Conservation (phyloP, 2,113 vertebrate species). For the Menidia beryllina region DNA sequence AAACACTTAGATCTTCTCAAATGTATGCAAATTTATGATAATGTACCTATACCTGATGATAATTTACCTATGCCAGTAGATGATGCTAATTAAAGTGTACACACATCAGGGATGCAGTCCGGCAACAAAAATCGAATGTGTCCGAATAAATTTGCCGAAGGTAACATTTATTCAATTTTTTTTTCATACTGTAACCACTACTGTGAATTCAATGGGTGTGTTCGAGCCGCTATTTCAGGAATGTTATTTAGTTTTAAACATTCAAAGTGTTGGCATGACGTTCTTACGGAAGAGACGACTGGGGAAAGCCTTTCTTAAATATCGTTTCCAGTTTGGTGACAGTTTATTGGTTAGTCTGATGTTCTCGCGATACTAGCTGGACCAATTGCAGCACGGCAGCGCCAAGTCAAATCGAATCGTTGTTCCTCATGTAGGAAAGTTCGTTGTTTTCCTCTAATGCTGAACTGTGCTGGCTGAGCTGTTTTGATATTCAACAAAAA, state of each 20-base stretch:
- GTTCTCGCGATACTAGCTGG: constrained; percentile 38
- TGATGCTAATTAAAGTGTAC: no score
- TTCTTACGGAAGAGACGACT: neutral
- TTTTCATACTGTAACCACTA: no score
- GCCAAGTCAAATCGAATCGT: constrained; percentile 58
- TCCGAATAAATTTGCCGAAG: no score
- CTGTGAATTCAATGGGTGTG: constrained; percentile 22
- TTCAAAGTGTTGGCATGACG: constrained; percentile 50
- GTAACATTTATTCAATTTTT: no score
- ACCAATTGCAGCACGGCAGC: constrained; percentile 70
- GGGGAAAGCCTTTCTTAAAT: neutral
- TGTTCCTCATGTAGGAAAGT: neutral
- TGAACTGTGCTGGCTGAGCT: neutral
- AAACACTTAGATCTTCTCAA: no score
- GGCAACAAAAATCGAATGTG: no score
- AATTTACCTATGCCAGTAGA: no score
- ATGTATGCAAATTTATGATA: no score
- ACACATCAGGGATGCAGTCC: no score
- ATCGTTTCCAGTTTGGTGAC: neutral
- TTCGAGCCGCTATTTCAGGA: constrained; percentile 54
- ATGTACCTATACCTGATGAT: no score
- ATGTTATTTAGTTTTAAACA: constrained; percentile 81
- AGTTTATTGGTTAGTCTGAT: constrained; percentile 48
- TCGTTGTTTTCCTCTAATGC: neutral
- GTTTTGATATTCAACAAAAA: neutral